These are phyloP conservation scores for Odontophorus gujanensis DNA, from an alignment of 2,113 vertebrate species.

Conservation along the genomic window DNA sequence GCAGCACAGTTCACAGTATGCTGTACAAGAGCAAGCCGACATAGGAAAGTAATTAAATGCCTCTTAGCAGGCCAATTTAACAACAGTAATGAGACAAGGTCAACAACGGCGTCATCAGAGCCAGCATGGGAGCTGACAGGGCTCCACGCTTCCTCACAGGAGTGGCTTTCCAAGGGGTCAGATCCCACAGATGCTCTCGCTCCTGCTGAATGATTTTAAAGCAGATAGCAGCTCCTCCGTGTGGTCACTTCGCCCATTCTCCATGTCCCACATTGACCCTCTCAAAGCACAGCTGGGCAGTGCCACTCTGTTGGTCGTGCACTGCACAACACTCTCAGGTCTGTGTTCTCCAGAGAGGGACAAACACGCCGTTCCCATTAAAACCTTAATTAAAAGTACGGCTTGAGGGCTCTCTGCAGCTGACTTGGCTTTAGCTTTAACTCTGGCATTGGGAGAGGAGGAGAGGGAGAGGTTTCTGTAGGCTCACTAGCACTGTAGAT, in stretches of 20 bases:
- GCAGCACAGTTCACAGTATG: not conserved
- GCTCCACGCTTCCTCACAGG: not conserved
- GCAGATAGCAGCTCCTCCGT: not conserved
- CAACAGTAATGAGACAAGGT: not conserved
- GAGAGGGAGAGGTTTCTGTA: not conserved
- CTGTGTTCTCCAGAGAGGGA: not conserved
- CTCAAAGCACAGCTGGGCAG: not conserved
- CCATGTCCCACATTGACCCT: not conserved
- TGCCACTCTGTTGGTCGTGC: fast-evolving
- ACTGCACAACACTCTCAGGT: not conserved
- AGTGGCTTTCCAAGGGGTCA: not conserved
- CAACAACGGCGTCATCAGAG: not conserved
- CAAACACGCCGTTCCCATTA: not conserved
- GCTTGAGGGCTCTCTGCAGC: not conserved
- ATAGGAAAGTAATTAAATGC: not conserved
- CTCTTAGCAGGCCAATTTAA: not conserved
- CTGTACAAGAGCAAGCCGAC: not conserved
- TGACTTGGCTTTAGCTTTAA: not conserved
- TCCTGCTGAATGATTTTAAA: not conserved
- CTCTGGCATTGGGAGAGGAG: fast-evolving
- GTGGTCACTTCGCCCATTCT: not conserved
- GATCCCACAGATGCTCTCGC: not conserved
- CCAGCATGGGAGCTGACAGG: not conserved
- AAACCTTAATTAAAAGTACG: not conserved
- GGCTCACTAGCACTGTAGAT: not conserved